Percentiles rank a stretch among this genome's conserved stretches.
These are phyloP conservation scores for Cyrtodaria siliqua DNA, from an alignment of 2,888 invertebrate species.

Conservation along the genomic window DNA sequence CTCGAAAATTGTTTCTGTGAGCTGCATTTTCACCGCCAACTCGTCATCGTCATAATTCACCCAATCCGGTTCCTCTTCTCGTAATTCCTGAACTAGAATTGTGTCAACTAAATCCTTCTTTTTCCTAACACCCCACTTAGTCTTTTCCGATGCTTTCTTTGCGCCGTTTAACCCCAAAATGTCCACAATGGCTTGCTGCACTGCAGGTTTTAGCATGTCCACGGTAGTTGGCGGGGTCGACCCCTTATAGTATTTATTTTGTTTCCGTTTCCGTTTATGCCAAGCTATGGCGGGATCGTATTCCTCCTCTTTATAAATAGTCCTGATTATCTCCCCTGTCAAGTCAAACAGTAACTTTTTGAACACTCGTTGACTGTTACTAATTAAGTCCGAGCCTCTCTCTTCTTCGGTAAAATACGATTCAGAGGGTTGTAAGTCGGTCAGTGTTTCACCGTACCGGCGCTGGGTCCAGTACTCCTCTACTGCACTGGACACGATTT, in stretches of 20 bases:
- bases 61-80: conserved; percentile 91
- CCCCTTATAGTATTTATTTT: conserved; percentile 77
- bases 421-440: conserved; percentile 72
- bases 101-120: conserved; percentile 90
- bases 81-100: conserved; percentile 90
- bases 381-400: conserved; percentile 67
- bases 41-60: conserved; percentile 91
- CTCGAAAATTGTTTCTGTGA: conserved; percentile 88
- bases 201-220: conserved; percentile 78
- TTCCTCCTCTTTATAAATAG: conserved; percentile 82
- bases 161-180: conserved; percentile 79
- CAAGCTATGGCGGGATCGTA: conserved; percentile 87
- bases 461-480: conserved; percentile 81
- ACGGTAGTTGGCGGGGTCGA: conserved; percentile 77
- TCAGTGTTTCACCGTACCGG: conserved; percentile 79
- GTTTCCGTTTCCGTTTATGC: conserved; percentile 86
- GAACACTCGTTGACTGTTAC: conserved; percentile 79
- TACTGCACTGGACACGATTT: conserved; percentile 76
- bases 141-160: conserved; percentile 66
- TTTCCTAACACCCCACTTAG: conserved; percentile 82
- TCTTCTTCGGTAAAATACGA: conserved; percentile 70
- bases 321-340: conserved; percentile 83
- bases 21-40: conserved; percentile 89
- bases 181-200: conserved; percentile 77
- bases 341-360: conserved; percentile 84